Percentiles rank a stretch among this genome's conserved stretches.
Evolutionary conservation across 2,113 vertebrate genomes (phyloP).

Genomic region (Pangasianodon hypophthalmus): DNA sequence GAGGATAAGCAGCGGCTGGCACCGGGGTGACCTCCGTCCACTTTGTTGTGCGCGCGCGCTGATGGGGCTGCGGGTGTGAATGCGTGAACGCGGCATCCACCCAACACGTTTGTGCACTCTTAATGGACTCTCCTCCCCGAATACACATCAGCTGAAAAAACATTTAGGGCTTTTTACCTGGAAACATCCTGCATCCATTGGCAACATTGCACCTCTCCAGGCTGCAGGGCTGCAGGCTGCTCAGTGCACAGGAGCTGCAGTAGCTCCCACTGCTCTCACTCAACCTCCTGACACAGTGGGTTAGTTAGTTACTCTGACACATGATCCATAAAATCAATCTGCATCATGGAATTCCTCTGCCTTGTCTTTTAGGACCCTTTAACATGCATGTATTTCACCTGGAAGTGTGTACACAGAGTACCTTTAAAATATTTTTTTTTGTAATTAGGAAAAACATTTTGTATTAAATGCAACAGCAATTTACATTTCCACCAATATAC

Average conservation of each 20-base stretch:
- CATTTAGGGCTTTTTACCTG: constrained; percentile 66
- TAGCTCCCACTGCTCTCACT: too few relatives aligned
- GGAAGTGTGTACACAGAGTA: not conserved
- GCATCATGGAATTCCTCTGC: too few relatives aligned
- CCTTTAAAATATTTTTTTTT: too few relatives aligned
- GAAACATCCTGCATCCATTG: constrained; percentile 52
- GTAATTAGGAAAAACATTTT: too few relatives aligned
- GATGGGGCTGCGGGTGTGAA: constrained; percentile 68
- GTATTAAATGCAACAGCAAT: too few relatives aligned
- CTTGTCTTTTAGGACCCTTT: not conserved
- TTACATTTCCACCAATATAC: not conserved
- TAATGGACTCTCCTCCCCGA: constrained; percentile 72
- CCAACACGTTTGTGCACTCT: constrained; percentile 57
- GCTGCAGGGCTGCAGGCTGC: not conserved
- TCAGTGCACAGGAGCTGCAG: too few relatives aligned
- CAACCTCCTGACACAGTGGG: too few relatives aligned
- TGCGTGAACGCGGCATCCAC: constrained; percentile 65
- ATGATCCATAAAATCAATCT: not conserved
- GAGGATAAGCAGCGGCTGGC: constrained; percentile 66
- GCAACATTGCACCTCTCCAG: constrained; percentile 3
- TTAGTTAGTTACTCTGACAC: not conserved
- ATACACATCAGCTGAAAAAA: constrained; percentile 78
- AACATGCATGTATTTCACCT: not conserved
- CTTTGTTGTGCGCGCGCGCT: constrained; percentile 59
- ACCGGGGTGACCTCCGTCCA: constrained; percentile 62